A percentile compares a stretch with the other conserved stretches of the same genome.
Conservation (phyloP, 2,888 invertebrate genomes). For the Phasia obesa region DNA sequence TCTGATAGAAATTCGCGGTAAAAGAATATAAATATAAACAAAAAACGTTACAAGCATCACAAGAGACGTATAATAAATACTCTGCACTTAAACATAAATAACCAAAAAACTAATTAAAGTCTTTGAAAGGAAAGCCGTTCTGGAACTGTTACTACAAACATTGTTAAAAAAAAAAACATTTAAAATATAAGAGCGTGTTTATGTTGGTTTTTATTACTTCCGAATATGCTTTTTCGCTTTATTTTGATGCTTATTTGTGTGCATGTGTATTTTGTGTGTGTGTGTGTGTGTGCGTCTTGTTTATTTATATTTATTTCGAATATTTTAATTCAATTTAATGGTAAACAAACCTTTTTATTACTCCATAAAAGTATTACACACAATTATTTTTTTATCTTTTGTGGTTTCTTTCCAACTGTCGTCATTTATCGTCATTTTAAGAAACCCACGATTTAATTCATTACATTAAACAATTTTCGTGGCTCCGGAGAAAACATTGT, state of each 20-base stretch:
- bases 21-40: no score
- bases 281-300: background rate
- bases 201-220: no score
- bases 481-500: background rate
- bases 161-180: no score
- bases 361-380: conserved; percentile 34
- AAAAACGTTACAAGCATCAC: no score
- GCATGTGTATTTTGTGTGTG: background rate
- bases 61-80: no score
- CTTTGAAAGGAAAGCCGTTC: background rate
- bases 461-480: background rate
- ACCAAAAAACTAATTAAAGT: no score
- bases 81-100: no score
- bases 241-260: background rate
- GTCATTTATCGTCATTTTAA: background rate
- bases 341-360: conserved; percentile 45
- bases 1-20: no score
- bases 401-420: background rate
- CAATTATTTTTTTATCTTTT: conserved; percentile 35
- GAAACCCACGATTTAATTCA: conserved; percentile 25
- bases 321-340: conserved; percentile 9
- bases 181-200: no score
- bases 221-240: background rate
- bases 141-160: background rate
- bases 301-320: conserved; percentile 1